A percentile compares a stretch with the other conserved stretches of the same genome.
phyloP scores from a whole-genome alignment of 1,140 invertebrate species.

The Zaprionus africanus region DNA sequence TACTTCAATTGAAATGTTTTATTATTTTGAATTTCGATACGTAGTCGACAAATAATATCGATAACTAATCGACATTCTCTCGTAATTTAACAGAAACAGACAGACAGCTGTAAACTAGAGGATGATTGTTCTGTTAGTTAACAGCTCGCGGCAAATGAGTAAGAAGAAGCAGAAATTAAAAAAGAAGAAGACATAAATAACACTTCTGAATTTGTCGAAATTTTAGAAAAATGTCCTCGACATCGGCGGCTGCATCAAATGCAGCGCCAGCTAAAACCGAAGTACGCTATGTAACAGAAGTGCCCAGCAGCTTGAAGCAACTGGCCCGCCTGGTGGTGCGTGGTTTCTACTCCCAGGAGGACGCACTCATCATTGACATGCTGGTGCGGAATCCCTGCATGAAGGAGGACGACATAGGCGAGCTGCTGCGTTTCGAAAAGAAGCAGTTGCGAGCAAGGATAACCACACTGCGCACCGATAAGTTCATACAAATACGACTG shows the following conservation, averaged over 20 bases:
- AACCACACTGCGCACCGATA: conserved; percentile 92
- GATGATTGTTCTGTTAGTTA: neutral
- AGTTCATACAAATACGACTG: conserved; percentile 96
- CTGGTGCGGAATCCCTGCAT: conserved; percentile 97
- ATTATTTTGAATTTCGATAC: neutral
- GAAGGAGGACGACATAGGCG: conserved; percentile 98
- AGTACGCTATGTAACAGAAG: conserved; percentile 89
- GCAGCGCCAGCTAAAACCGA: conserved; percentile 61
- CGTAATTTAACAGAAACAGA: neutral
- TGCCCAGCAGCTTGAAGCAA: conserved; percentile 95
- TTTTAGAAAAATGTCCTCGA: conserved; percentile 61
- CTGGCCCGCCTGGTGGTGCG: conserved; percentile 94
- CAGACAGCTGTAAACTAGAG: no score
- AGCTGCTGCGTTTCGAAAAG: conserved; percentile 96
- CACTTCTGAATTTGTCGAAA: neutral
- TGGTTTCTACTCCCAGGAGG: conserved; percentile 97
- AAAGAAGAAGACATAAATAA: conserved; percentile 23
- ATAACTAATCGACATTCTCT: neutral
- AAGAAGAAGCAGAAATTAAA: conserved; percentile 11
- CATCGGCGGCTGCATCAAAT: conserved; percentile 61
- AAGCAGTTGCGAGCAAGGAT: conserved; percentile 94
- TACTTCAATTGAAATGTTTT: neutral
- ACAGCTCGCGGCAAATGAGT: neutral
- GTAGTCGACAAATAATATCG: neutral
- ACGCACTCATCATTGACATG: conserved; percentile 97